Percentiles rank a stretch among this genome's conserved stretches.
Evolutionary conservation across 1,140 invertebrate genomes (phyloP).

Genomic region (Parapsyche elsis): DNA sequence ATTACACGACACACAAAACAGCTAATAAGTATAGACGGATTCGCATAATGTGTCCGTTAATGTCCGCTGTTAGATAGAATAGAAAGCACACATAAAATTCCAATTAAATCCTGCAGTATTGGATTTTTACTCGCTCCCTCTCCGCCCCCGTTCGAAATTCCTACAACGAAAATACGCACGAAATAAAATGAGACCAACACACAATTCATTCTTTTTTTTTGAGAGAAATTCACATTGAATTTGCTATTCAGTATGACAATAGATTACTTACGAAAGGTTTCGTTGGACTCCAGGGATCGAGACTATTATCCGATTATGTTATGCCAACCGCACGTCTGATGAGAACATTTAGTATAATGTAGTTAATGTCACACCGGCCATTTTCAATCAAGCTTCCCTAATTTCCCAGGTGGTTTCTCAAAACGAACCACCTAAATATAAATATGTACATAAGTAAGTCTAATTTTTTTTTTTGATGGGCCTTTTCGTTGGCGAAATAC

Average conservation of each 20-base stretch:
- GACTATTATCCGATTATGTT: slow-evolving; percentile 21
- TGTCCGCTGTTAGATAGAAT: neutral
- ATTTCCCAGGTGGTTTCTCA: slow-evolving; percentile 22
- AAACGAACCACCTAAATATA: too few relatives aligned
- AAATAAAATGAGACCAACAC: too few relatives aligned
- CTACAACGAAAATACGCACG: too few relatives aligned
- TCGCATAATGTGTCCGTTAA: neutral
- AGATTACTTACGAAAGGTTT: slow-evolving; percentile 10
- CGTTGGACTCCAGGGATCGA: neutral
- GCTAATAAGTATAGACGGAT: neutral
- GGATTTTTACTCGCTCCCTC: neutral
- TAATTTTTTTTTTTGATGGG: neutral
- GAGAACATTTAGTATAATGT: slow-evolving; percentile 30
- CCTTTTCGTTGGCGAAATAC: neutral
- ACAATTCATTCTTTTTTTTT: too few relatives aligned
- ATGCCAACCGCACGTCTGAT: slow-evolving; percentile 11
- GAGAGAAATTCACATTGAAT: neutral
- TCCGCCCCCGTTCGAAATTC: neutral
- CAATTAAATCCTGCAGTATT: neutral
- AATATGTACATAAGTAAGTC: too few relatives aligned
- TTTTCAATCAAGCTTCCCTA: slow-evolving; percentile 30
- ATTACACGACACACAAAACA: neutral
- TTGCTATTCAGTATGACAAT: slow-evolving; percentile 12
- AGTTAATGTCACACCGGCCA: slow-evolving; percentile 31
- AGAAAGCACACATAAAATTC: neutral